Conservation (phyloP, 2,888 invertebrate genomes). For the Rhorus exstirpatorius region DNA sequence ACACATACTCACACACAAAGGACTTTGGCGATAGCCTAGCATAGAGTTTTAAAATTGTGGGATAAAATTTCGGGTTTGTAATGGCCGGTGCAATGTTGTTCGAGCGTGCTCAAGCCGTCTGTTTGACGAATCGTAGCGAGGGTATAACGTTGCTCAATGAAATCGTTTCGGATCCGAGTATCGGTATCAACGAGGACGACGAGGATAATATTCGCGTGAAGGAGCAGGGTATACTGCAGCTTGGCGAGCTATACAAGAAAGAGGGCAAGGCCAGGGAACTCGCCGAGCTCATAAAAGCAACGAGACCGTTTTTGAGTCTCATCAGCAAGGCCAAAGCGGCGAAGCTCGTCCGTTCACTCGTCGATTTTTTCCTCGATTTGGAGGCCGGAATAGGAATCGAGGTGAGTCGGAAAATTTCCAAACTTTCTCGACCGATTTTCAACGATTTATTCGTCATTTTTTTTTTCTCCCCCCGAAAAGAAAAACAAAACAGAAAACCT, state of each 20-base stretch:
- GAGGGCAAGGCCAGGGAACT: conserved; percentile 97
- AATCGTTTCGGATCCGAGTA: conserved; percentile 92
- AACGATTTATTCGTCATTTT: no score
- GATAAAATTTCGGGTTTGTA: conserved; percentile 27
- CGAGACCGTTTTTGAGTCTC: conserved; percentile 96
- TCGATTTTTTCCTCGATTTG: conserved; percentile 98
- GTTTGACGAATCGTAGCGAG: conserved; percentile 92
- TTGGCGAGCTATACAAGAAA: conserved; percentile 96
- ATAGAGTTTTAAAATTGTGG: not conserved
- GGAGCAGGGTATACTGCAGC: conserved; percentile 97
- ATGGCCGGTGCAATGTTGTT: conserved; percentile 97
- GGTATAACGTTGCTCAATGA: conserved; percentile 91
- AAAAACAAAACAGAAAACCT: not conserved
- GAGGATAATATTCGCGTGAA: conserved; percentile 96
- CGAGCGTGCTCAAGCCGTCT: conserved; percentile 93
- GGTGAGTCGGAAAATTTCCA: conserved; percentile 82
- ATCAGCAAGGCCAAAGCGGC: conserved; percentile 99
- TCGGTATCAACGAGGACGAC: conserved; percentile 92
- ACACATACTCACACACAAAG: not conserved
- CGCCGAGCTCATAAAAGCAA: conserved; percentile 97
- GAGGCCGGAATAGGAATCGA: conserved; percentile 98
- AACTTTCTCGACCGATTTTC: not conserved
- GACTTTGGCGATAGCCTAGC: conserved; percentile 7
- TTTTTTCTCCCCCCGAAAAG: no score
- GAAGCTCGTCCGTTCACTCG: conserved; percentile 97